A percentile compares a stretch with the other conserved stretches of the same genome.
These are phyloP conservation scores for Carabus problematicus DNA, from an alignment of 2,888 invertebrate species.

Conservation along the genomic window DNA sequence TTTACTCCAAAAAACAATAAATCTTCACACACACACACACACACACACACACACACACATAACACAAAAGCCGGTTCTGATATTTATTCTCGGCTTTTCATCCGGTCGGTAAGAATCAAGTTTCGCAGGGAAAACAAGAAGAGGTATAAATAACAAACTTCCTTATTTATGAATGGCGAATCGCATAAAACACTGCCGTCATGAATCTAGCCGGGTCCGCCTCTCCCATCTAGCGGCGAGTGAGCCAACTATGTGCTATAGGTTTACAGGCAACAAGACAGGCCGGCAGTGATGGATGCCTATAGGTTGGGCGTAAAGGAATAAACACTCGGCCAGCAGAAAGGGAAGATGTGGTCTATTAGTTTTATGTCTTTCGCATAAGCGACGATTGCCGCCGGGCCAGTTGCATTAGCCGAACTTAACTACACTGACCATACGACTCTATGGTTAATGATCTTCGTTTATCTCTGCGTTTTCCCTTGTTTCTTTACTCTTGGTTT, in stretches of 20 bases:
- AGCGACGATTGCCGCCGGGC: slow-evolving; percentile 16
- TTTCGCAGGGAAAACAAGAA: slow-evolving; percentile 30
- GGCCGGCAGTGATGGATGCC: slow-evolving; percentile 18
- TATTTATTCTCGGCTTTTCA: slow-evolving; percentile 33
- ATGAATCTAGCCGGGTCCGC: slow-evolving; percentile 28
- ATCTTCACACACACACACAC: slow-evolving; percentile 5
- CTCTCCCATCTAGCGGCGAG: slow-evolving; percentile 14
- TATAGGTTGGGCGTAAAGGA: slow-evolving; percentile 19
- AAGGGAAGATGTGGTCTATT: slow-evolving; percentile 22
- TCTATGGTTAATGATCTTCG: neutral
- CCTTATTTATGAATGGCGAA: slow-evolving; percentile 42
- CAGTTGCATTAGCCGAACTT: slow-evolving; percentile 23
- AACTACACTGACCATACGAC: neutral
- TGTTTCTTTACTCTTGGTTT: neutral
- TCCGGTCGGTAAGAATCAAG: slow-evolving; percentile 13
- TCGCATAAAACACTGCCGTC: slow-evolving; percentile 39
- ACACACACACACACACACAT: no score
- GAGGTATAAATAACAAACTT: slow-evolving; percentile 38
- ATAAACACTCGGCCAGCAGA: slow-evolving; percentile 26
- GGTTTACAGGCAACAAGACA: neutral
- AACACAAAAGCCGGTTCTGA: slow-evolving; percentile 17
- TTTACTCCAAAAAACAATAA: slow-evolving; percentile 31
- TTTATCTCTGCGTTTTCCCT: slow-evolving; percentile 1
- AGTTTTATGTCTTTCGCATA: slow-evolving; percentile 34
- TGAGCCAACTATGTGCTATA: neutral